phyloP scores from a whole-genome alignment of 2,888 invertebrate genomes.

The Hecatera dysodea region DNA sequence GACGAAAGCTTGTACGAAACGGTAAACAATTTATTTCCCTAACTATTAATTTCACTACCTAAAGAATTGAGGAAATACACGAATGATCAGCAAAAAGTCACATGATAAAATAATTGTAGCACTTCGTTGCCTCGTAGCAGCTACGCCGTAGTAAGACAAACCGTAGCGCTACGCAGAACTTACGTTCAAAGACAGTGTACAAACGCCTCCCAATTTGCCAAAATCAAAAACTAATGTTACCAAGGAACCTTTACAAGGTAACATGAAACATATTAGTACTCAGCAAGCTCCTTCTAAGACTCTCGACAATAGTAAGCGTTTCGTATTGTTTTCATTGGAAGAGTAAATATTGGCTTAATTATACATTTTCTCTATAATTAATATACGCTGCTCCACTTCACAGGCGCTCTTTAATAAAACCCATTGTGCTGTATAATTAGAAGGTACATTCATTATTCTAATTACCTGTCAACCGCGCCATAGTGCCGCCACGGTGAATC shows the following conservation, averaged over 20 bases:
- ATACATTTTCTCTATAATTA: slow-evolving; percentile 63
- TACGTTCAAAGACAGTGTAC: background rate
- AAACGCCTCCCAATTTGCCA: slow-evolving; percentile 2
- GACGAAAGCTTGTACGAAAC: background rate
- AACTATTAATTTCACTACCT: background rate
- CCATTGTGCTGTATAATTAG: slow-evolving; percentile 66
- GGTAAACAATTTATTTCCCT: background rate
- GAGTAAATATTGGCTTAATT: slow-evolving; percentile 57
- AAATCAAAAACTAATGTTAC: slow-evolving; percentile 6
- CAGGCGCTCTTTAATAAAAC: slow-evolving; percentile 66
- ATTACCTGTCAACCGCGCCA: slow-evolving; percentile 64
- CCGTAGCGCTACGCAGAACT: background rate
- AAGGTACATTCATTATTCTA: slow-evolving; percentile 68
- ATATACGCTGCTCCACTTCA: slow-evolving; percentile 57
- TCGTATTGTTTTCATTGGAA: slow-evolving; percentile 39
- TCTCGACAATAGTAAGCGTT: slow-evolving; percentile 23
- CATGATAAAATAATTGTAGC: background rate
- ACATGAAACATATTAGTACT: slow-evolving; percentile 33
- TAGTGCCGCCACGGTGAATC: slow-evolving; percentile 46
- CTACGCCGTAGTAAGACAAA: slow-evolving; percentile 49
- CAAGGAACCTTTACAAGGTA: slow-evolving; percentile 11
- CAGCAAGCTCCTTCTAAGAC: slow-evolving; percentile 6
- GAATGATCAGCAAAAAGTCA: background rate
- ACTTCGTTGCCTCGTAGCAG: slow-evolving; percentile 31
- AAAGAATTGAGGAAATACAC: background rate